Evolutionary conservation across 92 coral and sea anemone species (phyloP), one percentile per base, ranked within the genome.

Genomic region (Anthopleura xanthogrammica): DNA sequence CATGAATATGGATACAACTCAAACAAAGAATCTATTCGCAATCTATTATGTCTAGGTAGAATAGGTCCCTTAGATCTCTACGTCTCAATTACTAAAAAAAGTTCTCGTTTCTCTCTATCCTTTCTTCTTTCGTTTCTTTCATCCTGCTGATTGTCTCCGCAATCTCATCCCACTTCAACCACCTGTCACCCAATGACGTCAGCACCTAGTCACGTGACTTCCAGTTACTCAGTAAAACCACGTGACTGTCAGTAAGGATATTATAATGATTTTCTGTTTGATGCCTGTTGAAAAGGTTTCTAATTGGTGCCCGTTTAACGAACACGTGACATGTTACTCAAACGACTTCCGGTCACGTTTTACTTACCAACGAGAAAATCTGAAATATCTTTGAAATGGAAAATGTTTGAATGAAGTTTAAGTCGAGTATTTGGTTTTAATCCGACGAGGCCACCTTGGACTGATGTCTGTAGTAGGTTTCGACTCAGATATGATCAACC

Each of bases 271-370:
- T 1, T 11, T 11, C 8, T 50, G 8, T 6, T 50, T 50, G 54
- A 6, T 11, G 7, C 11, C 54, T 11, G 54, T 29, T 29, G 11
- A 50, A 12, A 54, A 54, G 16, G 58, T 11, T 54, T 14, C 58
- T 54, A 7, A 54, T 11, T 54, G 58, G 16, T 54, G 58, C 58
- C 11, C 50, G 50, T 11, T 54, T 54, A 14, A 54, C 58, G 58
- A 5, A 54, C 58, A 54, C 58, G 58, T 54, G 58, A 54, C 58
- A 62, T 20, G 7, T 23, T 14, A 29, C 36, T 20, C 70, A 20
- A 62, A n/a, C 70, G 23, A 62, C 70, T 62, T 62, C 70, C 29
- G 36, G 70, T 62, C 70, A 62, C 70, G 70, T 62, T 62, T 29
- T 14, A 20, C 70, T 62, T 62, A 62, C 23, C 10, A 0, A 11